Evolutionary conservation across 2,888 invertebrate species (phyloP), one percentile per base, ranked within the genome.

Genomic region (Harpagoxenus sublaevis): DNA sequence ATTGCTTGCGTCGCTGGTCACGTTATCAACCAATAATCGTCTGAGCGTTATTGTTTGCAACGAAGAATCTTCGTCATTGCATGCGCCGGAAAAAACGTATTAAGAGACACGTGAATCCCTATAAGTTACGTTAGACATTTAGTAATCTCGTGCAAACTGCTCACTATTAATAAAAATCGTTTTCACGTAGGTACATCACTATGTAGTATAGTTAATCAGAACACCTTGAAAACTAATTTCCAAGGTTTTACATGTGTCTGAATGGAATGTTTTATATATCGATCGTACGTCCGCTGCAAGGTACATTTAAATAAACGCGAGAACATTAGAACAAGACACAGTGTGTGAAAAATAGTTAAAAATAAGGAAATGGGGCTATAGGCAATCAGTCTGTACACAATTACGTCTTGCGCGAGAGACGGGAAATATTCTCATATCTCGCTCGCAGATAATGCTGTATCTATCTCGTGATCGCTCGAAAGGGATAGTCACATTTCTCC

Each of bases 361-460:
- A 39, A 53, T 28, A n/a, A 35, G 12, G 3, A 78, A 57, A 66
- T 45, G 12, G 15, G 28, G 39, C 28, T 42, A 10, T 8, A 35
- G 12, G 23, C 3, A 51, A 45, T 35, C 42, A 53, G 42, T 66
- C 8, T 66, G 42, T 45, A 79, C 28, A n/a, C 60, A 79, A 31
- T 55, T 55, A 55, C n/a, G 68, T 68, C 70, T 55, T 75, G 42
- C 28, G n/a, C 45, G 86, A 88, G 85, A 89, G 63, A 55, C 75
- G 45, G 42, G 31, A 78, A 62, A 68, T 55, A 79, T 85, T 68
- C 87, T 83, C 77, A 57, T 86, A 86, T 86, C 84, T 81, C 66
- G 35, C 51, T n/a, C 42, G 23, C 39, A 86, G 90, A 89, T 90
- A 90, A 85, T 86, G 51, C 81, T 87, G 79, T 87, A 86, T 87